Evolutionary conservation across 2,113 vertebrate genomes (phyloP), one percentile per base, ranked within the genome.

Genomic region (Hassar affinis): DNA sequence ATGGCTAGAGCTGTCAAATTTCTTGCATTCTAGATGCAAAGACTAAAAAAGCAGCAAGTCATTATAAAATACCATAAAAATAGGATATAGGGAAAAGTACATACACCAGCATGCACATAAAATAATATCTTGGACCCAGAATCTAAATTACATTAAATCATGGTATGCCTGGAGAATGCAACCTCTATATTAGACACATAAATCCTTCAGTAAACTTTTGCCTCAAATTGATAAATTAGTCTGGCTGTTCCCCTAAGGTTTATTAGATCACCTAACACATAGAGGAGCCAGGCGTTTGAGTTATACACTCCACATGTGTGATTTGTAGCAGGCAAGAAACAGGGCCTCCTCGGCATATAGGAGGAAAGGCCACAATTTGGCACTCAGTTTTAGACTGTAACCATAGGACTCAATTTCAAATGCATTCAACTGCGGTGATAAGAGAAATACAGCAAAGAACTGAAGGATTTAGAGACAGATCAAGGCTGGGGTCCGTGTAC

Each of bases 351-450:
- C 76, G 78, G 87, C 75, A 77, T 80, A 83, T 80, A 78, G 77
- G 84, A 25, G 81, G 86, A 84, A 79, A 79, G 83, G 83, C 84
- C 76, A 45, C 66, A 87, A 87, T 85, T 89, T 91, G 90, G 90
- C 87, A 86, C 72, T 62, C 11, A 6, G 62, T 47, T 52, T 15
- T 20, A 54, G 27, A 84, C 89, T 86, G 92, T 90, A 90, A 90
- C 91, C 89, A 92, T 79, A 89, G 86, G 89, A 91, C 84, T 84
- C 81, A 83, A 86, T 86, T 82, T 84, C 83, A 91, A 91, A 91
- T 78, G 82, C 81, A 87, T 82, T 85, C 89, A 91, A 87, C 90
- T 86, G 87, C 45, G 74, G 57, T 81, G 88, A 93, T 91, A 87
- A 91, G 85, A 42, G 17, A 68, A 79, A 79, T 79, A 47, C 17